Evolutionary conservation across 2,888 invertebrate genomes (phyloP).

Genomic region (Mesochorus sp.): DNA sequence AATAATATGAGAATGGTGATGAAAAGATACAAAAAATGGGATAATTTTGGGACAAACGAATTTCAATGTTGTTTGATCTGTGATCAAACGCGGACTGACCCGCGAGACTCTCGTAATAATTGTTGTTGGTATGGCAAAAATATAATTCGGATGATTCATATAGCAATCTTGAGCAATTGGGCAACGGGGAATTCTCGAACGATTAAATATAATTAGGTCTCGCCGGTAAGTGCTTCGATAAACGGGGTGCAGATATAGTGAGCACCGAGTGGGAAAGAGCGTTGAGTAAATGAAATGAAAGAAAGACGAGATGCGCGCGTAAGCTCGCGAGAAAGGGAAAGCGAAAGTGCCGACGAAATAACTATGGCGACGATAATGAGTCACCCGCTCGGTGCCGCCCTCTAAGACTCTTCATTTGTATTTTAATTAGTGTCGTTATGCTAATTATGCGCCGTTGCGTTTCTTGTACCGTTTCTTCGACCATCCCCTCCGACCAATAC

Average conservation of each 20-base stretch:
- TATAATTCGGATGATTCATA: constrained; percentile 50
- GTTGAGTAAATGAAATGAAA: constrained; percentile 67
- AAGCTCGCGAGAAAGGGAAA: constrained; percentile 56
- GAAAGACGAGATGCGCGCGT: constrained; percentile 57
- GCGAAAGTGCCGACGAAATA: constrained; percentile 67
- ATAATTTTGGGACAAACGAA: too few relatives aligned
- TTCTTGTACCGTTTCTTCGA: constrained; percentile 72
- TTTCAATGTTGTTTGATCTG: constrained; percentile 51
- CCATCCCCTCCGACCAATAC: constrained; percentile 3
- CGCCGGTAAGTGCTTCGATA: constrained; percentile 65
- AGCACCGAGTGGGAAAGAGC: constrained; percentile 69
- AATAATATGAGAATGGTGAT: constrained; percentile 28
- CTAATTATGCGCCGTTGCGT: constrained; percentile 81
- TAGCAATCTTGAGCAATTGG: constrained; percentile 31
- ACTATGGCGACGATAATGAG: constrained; percentile 80
- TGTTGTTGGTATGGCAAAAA: neutral
- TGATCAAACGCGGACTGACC: constrained; percentile 44
- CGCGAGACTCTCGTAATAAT: constrained; percentile 17
- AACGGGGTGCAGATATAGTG: constrained; percentile 29
- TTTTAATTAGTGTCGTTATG: constrained; percentile 89
- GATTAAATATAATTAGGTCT: constrained; percentile 76
- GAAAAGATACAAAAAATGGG: neutral
- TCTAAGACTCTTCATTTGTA: constrained; percentile 88
- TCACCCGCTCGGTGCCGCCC: constrained; percentile 79
- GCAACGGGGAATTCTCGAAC: constrained; percentile 41